Conservation (phyloP, 2,888 invertebrate species). For the Andrena minutula region DNA sequence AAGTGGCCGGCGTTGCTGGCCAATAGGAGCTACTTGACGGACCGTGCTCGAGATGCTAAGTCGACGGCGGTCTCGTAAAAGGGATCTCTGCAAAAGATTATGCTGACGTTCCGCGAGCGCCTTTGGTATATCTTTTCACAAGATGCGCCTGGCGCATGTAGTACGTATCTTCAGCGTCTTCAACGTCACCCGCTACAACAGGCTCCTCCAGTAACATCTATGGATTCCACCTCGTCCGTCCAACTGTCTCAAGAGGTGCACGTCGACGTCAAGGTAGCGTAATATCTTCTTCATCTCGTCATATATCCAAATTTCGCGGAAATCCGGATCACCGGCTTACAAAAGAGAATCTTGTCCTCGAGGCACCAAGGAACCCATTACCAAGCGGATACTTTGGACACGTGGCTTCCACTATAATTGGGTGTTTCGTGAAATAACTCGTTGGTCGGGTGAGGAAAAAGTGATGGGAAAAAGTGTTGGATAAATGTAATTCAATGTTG, state of each 20-base stretch:
- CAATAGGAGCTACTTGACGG: constrained; percentile 54
- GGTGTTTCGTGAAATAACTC: too few relatives aligned
- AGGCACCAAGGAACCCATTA: not conserved
- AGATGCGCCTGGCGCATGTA: constrained; percentile 65
- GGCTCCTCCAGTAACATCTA: constrained; percentile 55
- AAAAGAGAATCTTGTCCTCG: not conserved
- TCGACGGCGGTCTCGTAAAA: constrained; percentile 68
- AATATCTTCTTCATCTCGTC: constrained; percentile 35
- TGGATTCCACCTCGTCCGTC: constrained; percentile 53
- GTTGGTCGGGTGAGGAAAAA: too few relatives aligned
- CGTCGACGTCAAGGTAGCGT: constrained; percentile 43
- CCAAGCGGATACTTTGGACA: not conserved
- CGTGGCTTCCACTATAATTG: too few relatives aligned
- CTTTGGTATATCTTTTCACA: constrained; percentile 63
- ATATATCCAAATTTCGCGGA: constrained; percentile 40
- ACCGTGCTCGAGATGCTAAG: constrained; percentile 69
- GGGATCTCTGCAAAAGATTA: constrained; percentile 72
- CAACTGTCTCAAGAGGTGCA: constrained; percentile 53
- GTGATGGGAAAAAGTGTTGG: too few relatives aligned
- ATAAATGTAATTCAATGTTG: too few relatives aligned
- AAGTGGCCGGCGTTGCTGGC: constrained; percentile 31
- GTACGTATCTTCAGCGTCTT: constrained; percentile 74
- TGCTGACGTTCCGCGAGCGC: constrained; percentile 68
- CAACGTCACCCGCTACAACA: constrained; percentile 50
- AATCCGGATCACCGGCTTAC: constrained; percentile 29